Base-by-base conservation (phyloP, 2,888 invertebrate species). In the Tupiocoris notatus region DNA sequence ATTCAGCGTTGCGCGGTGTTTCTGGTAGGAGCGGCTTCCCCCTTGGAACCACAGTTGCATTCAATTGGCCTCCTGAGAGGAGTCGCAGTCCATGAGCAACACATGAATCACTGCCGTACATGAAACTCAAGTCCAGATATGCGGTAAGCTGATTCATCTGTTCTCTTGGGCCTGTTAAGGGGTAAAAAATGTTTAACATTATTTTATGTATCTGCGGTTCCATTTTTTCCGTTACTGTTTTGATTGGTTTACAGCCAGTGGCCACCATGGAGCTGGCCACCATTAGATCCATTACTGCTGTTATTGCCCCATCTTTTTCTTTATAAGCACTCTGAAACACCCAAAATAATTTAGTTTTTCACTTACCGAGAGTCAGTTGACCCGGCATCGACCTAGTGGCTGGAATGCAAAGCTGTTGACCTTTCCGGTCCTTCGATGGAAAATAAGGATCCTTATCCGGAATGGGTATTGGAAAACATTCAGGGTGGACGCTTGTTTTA, bases 61-160 rank as follows among this genome's bases (percentile, higher is more conserved):
- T 85, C 76, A 88, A 80, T 21, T 83, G 82, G 6, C 88, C 88
- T n/a, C 84, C 83, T 25, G 82, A 82, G 68, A 85, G 84, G 1
- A 85, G 83, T 17, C 88, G 82, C 18, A 88, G 81, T 0, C 82
- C 81, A 2, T 82, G 83, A 0, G 85, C 82, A 57, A 83, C 84
- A 24, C 85, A 86, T 58, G 85, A 84, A 0, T 86, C 86, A 76
- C 85, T 86, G 1, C 88, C 88, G 79, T 88, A 88, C 56, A 88
- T 82, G n/a, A 84, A 84, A 0, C 87, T 87, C 1, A 85, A 85
- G 80, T 88, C 88, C 21, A 88, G 80, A 81, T 86, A 88, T 2
- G 87, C 86, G 0, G 87, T 86, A 6, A 86, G 87, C 81, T 86
- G 86, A 80, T 86, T 86, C 76, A 86, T 84, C 80, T 86, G 86